phyloP scores from a whole-genome alignment of 2,113 vertebrate genomes.

The western clawed frog (Xenopus tropicalis) region DNA sequence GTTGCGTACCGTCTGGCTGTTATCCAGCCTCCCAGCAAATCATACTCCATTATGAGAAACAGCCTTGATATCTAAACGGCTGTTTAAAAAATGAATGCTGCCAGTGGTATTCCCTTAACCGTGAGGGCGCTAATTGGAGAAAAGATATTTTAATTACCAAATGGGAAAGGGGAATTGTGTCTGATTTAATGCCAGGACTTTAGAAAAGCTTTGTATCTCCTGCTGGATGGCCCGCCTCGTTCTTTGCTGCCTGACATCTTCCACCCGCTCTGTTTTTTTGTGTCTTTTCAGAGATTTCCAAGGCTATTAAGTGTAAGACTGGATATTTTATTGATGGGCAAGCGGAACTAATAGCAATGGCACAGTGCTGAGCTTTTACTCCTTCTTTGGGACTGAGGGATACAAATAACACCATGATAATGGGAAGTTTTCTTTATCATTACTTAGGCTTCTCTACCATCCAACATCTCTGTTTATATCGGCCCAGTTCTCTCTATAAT shows the following conservation, averaged over 20 bases:
- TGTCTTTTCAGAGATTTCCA: not conserved
- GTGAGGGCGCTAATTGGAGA: slow-evolving; percentile 38
- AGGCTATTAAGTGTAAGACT: not conserved
- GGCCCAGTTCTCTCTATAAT: too few relatives aligned
- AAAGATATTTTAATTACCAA: slow-evolving; percentile 44
- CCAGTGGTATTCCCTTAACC: slow-evolving; percentile 40
- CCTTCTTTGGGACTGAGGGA: too few relatives aligned
- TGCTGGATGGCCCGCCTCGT: not conserved
- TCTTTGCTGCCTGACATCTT: slow-evolving; percentile 7
- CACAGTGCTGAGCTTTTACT: too few relatives aligned
- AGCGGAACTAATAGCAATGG: too few relatives aligned
- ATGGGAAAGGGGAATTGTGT: slow-evolving; percentile 36
- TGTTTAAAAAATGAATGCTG: slow-evolving; percentile 39
- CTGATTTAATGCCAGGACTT: slow-evolving; percentile 40
- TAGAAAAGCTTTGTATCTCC: not conserved
- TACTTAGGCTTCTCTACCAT: too few relatives aligned
- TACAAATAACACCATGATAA: too few relatives aligned
- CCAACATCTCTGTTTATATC: too few relatives aligned
- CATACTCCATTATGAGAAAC: slow-evolving; percentile 31
- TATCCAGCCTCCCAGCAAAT: slow-evolving; percentile 22
- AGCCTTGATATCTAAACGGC: slow-evolving; percentile 36
- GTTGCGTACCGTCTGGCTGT: slow-evolving; percentile 16
- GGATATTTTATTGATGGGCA: not conserved
- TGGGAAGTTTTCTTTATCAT: too few relatives aligned
- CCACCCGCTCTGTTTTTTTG: not conserved